Percentiles rank a stretch among this genome's conserved stretches.
Evolutionary conservation across 2,113 vertebrate genomes (phyloP).

Genomic region (Prietella phreatophila): DNA sequence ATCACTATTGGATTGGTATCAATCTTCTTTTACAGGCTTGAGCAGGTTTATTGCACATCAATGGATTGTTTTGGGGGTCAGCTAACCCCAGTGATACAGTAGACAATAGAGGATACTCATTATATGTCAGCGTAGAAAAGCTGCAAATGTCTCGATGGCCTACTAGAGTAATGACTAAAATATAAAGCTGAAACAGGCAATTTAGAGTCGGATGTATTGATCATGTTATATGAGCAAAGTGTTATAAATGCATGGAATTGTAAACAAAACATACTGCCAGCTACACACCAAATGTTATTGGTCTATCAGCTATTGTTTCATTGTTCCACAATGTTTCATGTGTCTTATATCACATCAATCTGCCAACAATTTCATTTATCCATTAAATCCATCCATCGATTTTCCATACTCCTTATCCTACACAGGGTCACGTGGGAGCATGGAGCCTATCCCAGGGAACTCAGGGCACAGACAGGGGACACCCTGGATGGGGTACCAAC

Average conservation of each 20-base stretch:
- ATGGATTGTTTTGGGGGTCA: conserved; percentile 49
- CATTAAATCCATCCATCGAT: too few relatives aligned
- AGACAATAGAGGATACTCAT: conserved; percentile 43
- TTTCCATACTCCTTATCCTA: too few relatives aligned
- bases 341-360: neutral
- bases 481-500: too few relatives aligned
- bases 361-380: neutral
- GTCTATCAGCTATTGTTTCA: neutral
- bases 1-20: conserved; percentile 55
- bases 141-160: conserved; percentile 41
- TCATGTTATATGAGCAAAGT: conserved; percentile 11
- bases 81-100: conserved; percentile 47
- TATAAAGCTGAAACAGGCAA: conserved; percentile 41
- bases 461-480: too few relatives aligned
- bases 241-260: neutral
- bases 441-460: too few relatives aligned
- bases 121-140: conserved; percentile 29
- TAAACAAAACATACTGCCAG: neutral
- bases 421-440: too few relatives aligned
- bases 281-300: neutral
- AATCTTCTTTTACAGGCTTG: conserved; percentile 43
- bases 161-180: conserved; percentile 39
- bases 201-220: conserved; percentile 35
- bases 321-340: neutral
- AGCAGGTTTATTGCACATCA: conserved; percentile 50